phyloP scores from a whole-genome alignment of 2,113 vertebrate genomes.

The Pipa parva region DNA sequence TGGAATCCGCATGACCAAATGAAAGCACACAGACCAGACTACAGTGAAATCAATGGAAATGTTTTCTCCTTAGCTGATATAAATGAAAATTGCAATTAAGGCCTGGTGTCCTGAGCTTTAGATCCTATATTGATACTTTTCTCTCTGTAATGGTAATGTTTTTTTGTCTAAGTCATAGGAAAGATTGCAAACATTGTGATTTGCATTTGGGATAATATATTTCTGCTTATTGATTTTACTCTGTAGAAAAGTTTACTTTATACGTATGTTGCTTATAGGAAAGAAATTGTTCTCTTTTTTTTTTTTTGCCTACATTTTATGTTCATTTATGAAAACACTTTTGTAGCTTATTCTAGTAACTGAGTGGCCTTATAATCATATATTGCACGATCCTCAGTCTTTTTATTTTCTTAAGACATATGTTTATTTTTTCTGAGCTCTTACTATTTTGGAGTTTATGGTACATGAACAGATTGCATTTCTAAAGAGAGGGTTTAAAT shows the following conservation, averaged over 20 bases:
- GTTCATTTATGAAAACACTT: neutral
- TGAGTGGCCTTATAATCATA: neutral
- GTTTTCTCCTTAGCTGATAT: conserved; percentile 42
- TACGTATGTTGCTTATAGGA: neutral
- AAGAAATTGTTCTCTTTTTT: neutral
- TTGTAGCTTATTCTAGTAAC: neutral
- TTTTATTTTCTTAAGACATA: too few species aligned
- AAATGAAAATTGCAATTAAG: neutral
- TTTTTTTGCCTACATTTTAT: neutral
- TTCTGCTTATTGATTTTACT: neutral
- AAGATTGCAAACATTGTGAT: neutral
- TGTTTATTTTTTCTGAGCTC: too few species aligned
- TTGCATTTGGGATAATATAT: neutral
- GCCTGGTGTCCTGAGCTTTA: neutral
- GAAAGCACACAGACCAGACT: conserved; percentile 62
- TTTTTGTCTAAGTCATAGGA: neutral
- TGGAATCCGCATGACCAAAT: conserved; percentile 66
- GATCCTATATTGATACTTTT: neutral
- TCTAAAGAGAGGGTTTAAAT: too few species aligned
- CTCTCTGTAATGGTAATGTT: neutral
- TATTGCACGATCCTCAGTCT: too few species aligned
- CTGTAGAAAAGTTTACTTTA: neutral
- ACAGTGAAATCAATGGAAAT: conserved; percentile 51
- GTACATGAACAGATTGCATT: too few species aligned
- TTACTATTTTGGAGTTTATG: too few species aligned